Conservation (phyloP, 2,113 vertebrate genomes). For the Donacobius atricapilla region DNA sequence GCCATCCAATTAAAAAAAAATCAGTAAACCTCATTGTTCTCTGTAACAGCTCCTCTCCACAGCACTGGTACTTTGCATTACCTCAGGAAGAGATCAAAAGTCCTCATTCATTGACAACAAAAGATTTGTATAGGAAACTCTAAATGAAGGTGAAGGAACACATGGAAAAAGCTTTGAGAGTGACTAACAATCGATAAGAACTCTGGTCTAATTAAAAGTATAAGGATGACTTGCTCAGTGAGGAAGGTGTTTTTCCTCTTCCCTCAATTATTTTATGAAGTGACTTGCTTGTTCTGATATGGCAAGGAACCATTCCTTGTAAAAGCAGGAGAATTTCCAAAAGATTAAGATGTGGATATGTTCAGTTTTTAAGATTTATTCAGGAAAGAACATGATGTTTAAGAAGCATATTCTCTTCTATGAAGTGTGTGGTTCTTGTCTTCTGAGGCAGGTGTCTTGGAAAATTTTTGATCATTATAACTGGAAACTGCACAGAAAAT, state of each 20-base stretch:
- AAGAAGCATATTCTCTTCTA: background rate
- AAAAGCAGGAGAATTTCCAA: background rate
- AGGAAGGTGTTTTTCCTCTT: background rate
- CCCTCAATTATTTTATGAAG: background rate
- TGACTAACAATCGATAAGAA: background rate
- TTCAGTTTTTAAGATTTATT: background rate
- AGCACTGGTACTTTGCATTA: background rate
- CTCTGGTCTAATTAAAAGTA: background rate
- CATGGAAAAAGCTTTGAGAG: background rate
- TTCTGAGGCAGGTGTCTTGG: background rate
- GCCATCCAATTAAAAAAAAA: background rate
- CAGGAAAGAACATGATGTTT: background rate
- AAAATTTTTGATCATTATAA: background rate
- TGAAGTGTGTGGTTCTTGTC: background rate
- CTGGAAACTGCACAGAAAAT: background rate
- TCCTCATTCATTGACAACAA: background rate
- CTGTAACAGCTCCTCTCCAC: background rate
- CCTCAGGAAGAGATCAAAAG: background rate
- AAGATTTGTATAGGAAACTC: background rate
- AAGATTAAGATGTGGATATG: background rate
- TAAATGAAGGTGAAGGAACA: background rate
- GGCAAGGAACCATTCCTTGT: background rate
- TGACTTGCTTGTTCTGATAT: background rate
- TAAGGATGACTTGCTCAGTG: background rate
- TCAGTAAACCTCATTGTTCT: background rate